Conservation (phyloP, 1,140 invertebrate species). For the Drosophila tristis region DNA sequence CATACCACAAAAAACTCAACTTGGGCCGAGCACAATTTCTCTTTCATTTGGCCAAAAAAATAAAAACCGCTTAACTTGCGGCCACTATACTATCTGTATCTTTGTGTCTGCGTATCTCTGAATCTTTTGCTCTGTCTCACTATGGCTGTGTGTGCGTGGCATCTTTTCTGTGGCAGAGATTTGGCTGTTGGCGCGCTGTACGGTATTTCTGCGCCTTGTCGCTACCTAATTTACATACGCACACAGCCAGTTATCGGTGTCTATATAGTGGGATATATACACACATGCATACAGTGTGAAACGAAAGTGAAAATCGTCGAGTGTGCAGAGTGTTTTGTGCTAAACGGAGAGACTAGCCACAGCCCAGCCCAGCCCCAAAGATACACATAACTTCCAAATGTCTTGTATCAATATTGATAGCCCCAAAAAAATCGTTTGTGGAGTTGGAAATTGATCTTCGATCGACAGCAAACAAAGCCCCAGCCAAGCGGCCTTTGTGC, state of each 20-base stretch:
- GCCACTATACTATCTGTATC: conserved; percentile 12
- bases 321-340: conserved; percentile 14
- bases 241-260: conserved; percentile 26
- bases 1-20: conserved; percentile 53
- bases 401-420: conserved; percentile 65
- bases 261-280: conserved; percentile 1
- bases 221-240: conserved; percentile 77
- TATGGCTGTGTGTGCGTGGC: conserved; percentile 51
- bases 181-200: conserved; percentile 70
- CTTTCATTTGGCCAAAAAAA: conserved; percentile 74
- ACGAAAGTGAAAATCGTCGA: conserved; percentile 75
- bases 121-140: conserved; percentile 4
- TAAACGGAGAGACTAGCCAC: conserved; percentile 59
- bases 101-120: conserved; percentile 12
- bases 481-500: conserved; percentile 11
- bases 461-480: conserved; percentile 54
- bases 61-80: conserved; percentile 70
- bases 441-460: conserved; percentile 58
- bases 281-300: conserved; percentile 2
- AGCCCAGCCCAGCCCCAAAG: conserved; percentile 8
- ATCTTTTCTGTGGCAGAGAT: conserved; percentile 62
- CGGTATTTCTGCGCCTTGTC: conserved; percentile 72
- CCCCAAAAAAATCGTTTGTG: conserved; percentile 22
- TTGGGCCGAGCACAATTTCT: conserved; percentile 64
- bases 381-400: conserved; percentile 55